Base-by-base conservation (phyloP, 2,113 vertebrate genomes). In the Lichenostomus cassidix region DNA sequence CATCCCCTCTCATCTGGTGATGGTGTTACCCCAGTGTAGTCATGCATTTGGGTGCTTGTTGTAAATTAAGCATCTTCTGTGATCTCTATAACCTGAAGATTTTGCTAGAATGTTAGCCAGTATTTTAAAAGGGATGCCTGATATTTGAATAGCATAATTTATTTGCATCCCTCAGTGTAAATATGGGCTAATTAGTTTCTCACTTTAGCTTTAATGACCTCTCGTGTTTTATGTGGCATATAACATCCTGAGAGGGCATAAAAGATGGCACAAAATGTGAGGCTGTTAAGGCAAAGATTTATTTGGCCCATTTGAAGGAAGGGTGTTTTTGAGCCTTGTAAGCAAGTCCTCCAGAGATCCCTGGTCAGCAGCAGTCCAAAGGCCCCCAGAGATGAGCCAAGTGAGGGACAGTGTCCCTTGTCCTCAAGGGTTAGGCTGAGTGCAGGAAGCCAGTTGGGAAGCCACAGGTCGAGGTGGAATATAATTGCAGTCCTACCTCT, bases 261-360 rank as follows among this genome's bases (percentile, higher is more conserved):
- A 89, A 95, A 87, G 35, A 82, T 73, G 46, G 53, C 87, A 87
- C 15, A 65, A 82, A 89, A 71, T 91, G 50, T 29, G 33, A 87
- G 23, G 77, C 53, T 64, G 53, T 84, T 95, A 87, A 87, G 70
- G 37, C n/a, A 85, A 85, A 58, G 74, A 92, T 94, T 92, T 92
- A 85, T 89, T 83, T 87, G 70, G 37, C 55, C 22, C 41, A 35
- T 89, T 46, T 65, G 67, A 85, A 76, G 20, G 41, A 78, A 65
- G 41, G 16, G 33, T 11, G 17, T 42, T 77, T 73, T 73, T 35
- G 31, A 69, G 58, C 50, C 58, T 75, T 75, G 29, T 53, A 71
- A 83, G 27, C 60, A 49, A 59, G 60, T 70, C 37, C 46, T 33
- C 37, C 37, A 60, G 69, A 73, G 17, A 79, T 68, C 12, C 35